Percentiles rank a stretch among this genome's conserved stretches.
phyloP scores from a whole-genome alignment of 2,888 invertebrate species.

The Tetranychus truncatus region DNA sequence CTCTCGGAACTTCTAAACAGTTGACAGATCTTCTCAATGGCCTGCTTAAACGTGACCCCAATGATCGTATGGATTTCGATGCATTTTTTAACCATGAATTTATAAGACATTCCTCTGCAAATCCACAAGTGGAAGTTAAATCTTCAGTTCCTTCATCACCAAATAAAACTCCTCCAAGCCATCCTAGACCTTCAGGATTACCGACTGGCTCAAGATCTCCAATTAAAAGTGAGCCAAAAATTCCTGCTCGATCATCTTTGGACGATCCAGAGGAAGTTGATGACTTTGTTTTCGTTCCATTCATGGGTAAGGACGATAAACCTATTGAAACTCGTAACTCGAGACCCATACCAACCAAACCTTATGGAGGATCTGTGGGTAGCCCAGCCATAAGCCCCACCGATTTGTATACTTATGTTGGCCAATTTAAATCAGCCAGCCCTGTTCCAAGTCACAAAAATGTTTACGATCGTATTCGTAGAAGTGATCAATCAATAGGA shows the following conservation, averaged over 20 bases:
- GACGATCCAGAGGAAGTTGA: conserved; percentile 1
- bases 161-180: no score
- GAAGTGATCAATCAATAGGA: conserved; percentile 24
- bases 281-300: conserved; percentile 14
- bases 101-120: conserved; percentile 30
- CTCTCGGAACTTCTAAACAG: conserved; percentile 73
- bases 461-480: conserved; percentile 37
- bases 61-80: conserved; percentile 83
- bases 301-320: neutral
- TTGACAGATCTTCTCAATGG: conserved; percentile 66
- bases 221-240: neutral
- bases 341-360: neutral
- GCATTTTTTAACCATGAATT: conserved; percentile 88
- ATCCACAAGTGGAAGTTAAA: neutral
- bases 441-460: conserved; percentile 46
- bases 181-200: no score
- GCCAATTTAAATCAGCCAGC: neutral
- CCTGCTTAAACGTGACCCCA: conserved; percentile 66
- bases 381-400: neutral
- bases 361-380: neutral
- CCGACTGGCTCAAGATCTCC: neutral
- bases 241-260: conserved; percentile 25
- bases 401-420: neutral
- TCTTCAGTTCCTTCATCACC: conserved; percentile 13
- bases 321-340: neutral